These are phyloP conservation scores for Vanacampus margaritifer DNA, from an alignment of 2,113 vertebrate genomes.

Conservation along the genomic window DNA sequence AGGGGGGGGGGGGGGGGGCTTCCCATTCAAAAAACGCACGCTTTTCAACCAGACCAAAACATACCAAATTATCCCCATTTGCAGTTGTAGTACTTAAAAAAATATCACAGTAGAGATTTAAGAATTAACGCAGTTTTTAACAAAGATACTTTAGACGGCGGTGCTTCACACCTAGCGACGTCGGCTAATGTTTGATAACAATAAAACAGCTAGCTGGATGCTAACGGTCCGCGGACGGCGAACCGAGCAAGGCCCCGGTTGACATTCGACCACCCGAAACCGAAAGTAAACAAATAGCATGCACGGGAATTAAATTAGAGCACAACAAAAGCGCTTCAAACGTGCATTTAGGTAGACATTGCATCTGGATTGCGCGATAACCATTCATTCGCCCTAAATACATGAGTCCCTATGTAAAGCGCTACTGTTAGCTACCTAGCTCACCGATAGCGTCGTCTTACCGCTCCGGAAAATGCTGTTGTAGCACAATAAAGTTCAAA, in stretches of 20 bases:
- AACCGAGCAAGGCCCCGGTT: neutral
- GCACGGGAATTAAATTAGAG: neutral
- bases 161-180: neutral
- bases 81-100: too few species aligned
- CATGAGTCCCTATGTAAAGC: neutral
- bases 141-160: neutral
- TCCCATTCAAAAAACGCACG: conserved; percentile 1
- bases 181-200: neutral
- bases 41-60: neutral
- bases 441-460: neutral
- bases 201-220: neutral
- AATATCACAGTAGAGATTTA: too few species aligned
- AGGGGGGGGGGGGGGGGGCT: neutral
- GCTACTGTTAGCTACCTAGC: neutral
- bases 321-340: neutral
- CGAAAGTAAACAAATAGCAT: neutral
- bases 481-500: neutral
- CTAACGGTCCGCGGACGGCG: neutral
- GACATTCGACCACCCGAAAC: neutral
- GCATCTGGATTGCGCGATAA: too few species aligned
- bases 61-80: neutral
- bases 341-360: too few species aligned
- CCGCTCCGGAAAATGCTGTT: neutral
- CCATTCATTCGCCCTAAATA: neutral
- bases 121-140: too few species aligned